Conservation (phyloP, 1,140 invertebrate genomes). For the Nomia melanderi region DNA sequence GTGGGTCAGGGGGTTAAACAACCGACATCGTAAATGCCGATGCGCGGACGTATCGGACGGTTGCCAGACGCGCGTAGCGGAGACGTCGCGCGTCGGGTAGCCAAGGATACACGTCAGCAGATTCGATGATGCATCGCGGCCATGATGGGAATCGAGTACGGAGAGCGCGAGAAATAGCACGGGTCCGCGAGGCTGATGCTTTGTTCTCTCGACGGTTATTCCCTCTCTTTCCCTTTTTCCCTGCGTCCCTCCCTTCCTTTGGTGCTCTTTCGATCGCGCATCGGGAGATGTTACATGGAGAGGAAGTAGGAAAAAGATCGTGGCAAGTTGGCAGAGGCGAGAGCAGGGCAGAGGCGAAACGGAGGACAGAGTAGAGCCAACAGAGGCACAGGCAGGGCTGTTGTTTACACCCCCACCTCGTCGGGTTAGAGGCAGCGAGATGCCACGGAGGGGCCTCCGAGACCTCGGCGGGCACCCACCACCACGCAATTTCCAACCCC, state of each 20-base stretch:
- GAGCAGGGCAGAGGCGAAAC: conserved; percentile 58
- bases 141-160: conserved; percentile 64
- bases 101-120: conserved; percentile 46
- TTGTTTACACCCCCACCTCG: conserved; percentile 80
- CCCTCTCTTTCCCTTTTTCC: conserved; percentile 43
- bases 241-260: conserved; percentile 51
- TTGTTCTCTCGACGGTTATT: conserved; percentile 49
- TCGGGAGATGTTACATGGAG: conserved; percentile 45
- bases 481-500: conserved; percentile 82
- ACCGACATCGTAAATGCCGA: background rate
- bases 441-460: conserved; percentile 76
- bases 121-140: conserved; percentile 54
- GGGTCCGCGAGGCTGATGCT: conserved; percentile 29
- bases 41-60: background rate
- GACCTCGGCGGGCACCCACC: conserved; percentile 78
- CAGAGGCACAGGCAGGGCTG: conserved; percentile 71
- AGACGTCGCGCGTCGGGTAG: background rate
- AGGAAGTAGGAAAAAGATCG: conserved; percentile 64
- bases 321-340: conserved; percentile 47
- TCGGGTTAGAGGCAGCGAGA: conserved; percentile 72
- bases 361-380: conserved; percentile 65
- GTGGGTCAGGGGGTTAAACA: background rate
- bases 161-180: conserved; percentile 44
- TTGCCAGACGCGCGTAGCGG: background rate
- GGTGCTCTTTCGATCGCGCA: conserved; percentile 49